Percentiles rank a stretch among this genome's conserved stretches.
These are phyloP conservation scores for Salminus brasiliensis DNA, from an alignment of 2,113 vertebrate species.

Conservation along the genomic window DNA sequence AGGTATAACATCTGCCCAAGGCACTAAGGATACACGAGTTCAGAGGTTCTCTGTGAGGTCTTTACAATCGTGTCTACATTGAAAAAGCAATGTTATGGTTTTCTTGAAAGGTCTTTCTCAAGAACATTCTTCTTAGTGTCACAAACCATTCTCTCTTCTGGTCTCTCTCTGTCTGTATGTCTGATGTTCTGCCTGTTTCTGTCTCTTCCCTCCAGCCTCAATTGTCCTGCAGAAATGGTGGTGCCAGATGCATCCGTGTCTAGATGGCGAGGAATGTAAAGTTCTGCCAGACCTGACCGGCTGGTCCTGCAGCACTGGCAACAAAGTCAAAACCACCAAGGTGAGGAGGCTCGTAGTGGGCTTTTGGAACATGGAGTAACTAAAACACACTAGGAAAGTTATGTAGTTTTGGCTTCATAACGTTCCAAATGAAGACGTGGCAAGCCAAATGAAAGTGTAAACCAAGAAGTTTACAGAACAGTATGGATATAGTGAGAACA, in stretches of 20 bases:
- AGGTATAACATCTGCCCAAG: too few species aligned
- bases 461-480: too few species aligned
- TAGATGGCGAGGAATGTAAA: slow-evolving; percentile 96
- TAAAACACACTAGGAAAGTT: too few species aligned
- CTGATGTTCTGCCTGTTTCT: not conserved
- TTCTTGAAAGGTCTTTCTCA: not conserved
- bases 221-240: slow-evolving; percentile 97
- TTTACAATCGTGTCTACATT: too few species aligned
- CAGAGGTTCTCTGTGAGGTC: too few species aligned
- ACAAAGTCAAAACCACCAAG: slow-evolving; percentile 99
- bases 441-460: too few species aligned
- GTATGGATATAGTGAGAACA: too few species aligned
- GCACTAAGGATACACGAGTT: too few species aligned
- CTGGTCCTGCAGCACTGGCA: slow-evolving; percentile 98
- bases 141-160: too few species aligned
- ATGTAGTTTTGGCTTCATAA: too few species aligned
- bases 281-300: slow-evolving; percentile 95
- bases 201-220: slow-evolving; percentile 78
- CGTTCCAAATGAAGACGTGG: too few species aligned
- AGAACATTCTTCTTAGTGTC: not conserved
- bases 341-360: slow-evolving; percentile 71
- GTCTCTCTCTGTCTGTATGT: not conserved
- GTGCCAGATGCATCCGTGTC: slow-evolving; percentile 96
- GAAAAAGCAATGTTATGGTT: too few species aligned
- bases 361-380: not conserved